These are phyloP conservation scores for Temnothorax ravouxi DNA, from an alignment of 2,888 invertebrate genomes.

Conservation along the genomic window DNA sequence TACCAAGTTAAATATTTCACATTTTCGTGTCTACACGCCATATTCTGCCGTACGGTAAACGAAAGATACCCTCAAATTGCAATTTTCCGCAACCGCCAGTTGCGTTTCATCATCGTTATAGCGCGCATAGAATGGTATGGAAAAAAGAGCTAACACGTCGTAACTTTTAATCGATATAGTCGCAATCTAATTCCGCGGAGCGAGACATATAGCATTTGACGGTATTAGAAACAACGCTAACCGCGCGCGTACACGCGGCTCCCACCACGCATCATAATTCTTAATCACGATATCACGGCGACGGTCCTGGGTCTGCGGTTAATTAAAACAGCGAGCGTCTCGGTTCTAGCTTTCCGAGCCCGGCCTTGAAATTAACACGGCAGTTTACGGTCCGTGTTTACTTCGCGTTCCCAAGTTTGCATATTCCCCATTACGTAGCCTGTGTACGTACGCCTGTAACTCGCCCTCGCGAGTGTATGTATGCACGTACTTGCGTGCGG, in stretches of 20 bases:
- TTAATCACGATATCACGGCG: conserved; percentile 64
- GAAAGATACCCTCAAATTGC: conserved; percentile 17
- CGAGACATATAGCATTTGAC: conserved; percentile 20
- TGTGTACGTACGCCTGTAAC: conserved; percentile 48
- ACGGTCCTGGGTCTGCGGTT: conserved; percentile 54
- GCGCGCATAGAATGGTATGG: background rate
- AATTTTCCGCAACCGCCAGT: conserved; percentile 1
- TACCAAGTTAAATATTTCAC: conserved; percentile 31
- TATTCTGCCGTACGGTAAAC: background rate
- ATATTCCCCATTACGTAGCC: conserved; percentile 68
- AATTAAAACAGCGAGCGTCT: conserved; percentile 63
- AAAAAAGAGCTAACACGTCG: conserved; percentile 13
- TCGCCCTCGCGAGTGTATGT: conserved; percentile 10
- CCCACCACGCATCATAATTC: conserved; percentile 58
- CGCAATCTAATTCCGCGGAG: conserved; percentile 16
- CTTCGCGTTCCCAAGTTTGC: conserved; percentile 72
- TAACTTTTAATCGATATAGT: conserved; percentile 45
- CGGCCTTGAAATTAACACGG: conserved; percentile 76
- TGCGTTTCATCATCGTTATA: conserved; percentile 18
- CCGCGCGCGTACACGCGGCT: conserved; percentile 4
- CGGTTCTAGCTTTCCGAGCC: conserved; percentile 53
- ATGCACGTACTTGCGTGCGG: conserved; percentile 23
- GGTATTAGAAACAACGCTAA: conserved; percentile 8
- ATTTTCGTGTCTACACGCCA: conserved; percentile 24
- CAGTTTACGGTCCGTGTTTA: conserved; percentile 73